Conservation (phyloP, 2,797 vertebrate species). For the Manis crassicaudata region DNA sequence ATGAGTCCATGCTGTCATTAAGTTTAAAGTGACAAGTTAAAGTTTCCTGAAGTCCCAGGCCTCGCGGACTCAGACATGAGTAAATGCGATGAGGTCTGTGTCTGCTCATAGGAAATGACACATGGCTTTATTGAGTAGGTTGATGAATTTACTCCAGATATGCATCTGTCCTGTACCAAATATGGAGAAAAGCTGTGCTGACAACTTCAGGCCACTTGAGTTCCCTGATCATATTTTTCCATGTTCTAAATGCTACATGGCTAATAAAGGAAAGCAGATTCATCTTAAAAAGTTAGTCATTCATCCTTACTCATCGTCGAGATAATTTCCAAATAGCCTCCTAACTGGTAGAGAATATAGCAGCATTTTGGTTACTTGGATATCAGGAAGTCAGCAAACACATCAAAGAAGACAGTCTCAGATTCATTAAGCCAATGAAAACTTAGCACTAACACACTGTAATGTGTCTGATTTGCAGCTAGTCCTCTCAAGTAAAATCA, state of each 20-base stretch:
- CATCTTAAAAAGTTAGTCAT: background rate
- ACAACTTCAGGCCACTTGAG: background rate
- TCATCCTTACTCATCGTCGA: constrained; percentile 43
- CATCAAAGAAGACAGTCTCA: background rate
- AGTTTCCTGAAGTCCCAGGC: background rate
- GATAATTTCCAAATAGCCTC: background rate
- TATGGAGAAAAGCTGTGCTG: background rate
- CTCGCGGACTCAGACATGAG: constrained; percentile 40
- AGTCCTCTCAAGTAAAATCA: background rate
- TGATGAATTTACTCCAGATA: background rate
- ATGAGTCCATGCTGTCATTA: background rate
- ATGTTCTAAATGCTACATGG: background rate
- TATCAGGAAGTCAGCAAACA: constrained; percentile 18
- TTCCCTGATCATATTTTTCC: background rate
- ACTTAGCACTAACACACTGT: background rate
- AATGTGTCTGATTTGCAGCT: background rate
- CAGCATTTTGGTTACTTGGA: background rate
- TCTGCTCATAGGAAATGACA: constrained; percentile 53
- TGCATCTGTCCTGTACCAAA: background rate
- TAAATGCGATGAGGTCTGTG: constrained; percentile 27
- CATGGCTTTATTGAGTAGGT: background rate
- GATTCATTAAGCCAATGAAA: background rate
- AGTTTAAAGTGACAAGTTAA: constrained; percentile 4
- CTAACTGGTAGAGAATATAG: background rate
- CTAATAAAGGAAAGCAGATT: background rate